Evolutionary conservation across 2,888 invertebrate genomes (phyloP), one percentile per base, ranked within the genome.

Genomic region (Acrocera orbiculus): DNA sequence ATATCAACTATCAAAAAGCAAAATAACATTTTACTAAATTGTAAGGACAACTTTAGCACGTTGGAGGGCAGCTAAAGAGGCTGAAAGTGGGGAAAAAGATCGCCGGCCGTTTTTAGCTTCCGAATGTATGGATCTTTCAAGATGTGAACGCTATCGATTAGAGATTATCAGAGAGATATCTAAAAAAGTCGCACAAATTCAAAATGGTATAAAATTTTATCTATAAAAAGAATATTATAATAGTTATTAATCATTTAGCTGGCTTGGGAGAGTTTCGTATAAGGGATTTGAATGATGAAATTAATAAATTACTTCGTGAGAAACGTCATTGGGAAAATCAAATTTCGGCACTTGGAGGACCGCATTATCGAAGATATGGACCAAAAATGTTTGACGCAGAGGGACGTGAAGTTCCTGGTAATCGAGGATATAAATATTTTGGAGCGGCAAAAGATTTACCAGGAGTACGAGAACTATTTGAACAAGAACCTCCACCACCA

Each of bases 261-360:
- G 98, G 98, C 37, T 67, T 98, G n/a, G 98, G 98, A 4, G 98
- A 99, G 62, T 99, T 95, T 56, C 76, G 95, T 16, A 86, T 99
- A 42, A 71, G 98, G 11, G 98, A 99, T 56, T 64, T 99, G 15
- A 99, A 99, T 57, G 98, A 99, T 62, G 96, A 99, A 61, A 99
- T 99, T 45, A 99, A 99, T 61, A 96, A 98, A 61, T 58, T 96
- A 42, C 67, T 99, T 38, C 67, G 95, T 29, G 92, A 96, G 53
- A 95, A 95, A 53, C 72, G 90, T 0, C 93, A 95, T 53, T 99
- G 98, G 98, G 98, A 99, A 54, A 80, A 83, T 33, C 83, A 95
- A 54, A 96, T 99, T 44, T 79, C 83, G 45, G 79, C 90, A 38
- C 64, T 99, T 2, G 95, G 95, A 2, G 98, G 98, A 0, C 86